Evolutionary conservation across 1,140 invertebrate species (phyloP).

Genomic region (Pseudomyrmex flavicornis): DNA sequence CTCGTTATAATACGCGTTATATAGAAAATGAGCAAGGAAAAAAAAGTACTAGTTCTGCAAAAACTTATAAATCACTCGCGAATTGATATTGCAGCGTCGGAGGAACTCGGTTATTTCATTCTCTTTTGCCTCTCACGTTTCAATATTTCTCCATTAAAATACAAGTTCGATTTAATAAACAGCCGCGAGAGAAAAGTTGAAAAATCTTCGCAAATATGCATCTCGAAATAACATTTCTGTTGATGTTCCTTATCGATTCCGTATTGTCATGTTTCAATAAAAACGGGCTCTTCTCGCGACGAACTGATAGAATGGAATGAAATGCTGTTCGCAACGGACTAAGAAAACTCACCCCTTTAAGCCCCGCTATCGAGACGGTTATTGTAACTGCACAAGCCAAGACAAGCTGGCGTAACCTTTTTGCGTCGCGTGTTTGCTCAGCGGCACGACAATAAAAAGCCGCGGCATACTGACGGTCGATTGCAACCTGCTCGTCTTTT

Average conservation of each 20-base stretch:
- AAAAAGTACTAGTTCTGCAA: neutral
- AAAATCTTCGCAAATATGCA: constrained; percentile 11
- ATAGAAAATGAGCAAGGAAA: neutral
- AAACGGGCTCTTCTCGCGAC: neutral
- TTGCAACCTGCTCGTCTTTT: constrained; percentile 51
- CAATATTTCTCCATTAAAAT: constrained; percentile 27
- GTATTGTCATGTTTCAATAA: constrained; percentile 14
- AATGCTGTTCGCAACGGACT: constrained; percentile 1
- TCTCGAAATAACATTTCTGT: constrained; percentile 22
- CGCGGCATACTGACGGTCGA: constrained; percentile 44
- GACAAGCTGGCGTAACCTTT: constrained; percentile 13
- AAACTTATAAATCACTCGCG: constrained; percentile 5
- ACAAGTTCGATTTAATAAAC: constrained; percentile 35
- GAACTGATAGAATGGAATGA: neutral
- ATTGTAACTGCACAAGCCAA: neutral
- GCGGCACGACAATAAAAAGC: constrained; percentile 46
- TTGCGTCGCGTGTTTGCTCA: constrained; percentile 11
- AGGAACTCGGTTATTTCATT: neutral
- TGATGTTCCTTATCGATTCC: constrained; percentile 17
- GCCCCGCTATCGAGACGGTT: neutral
- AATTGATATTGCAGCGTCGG: constrained; percentile 22
- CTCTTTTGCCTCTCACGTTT: neutral
- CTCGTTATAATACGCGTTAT: constrained; percentile 7
- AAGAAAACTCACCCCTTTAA: constrained; percentile 37
- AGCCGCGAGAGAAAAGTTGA: constrained; percentile 14